phyloP scores from a whole-genome alignment of 2,888 invertebrate species.

The Cephus rjabovi region DNA sequence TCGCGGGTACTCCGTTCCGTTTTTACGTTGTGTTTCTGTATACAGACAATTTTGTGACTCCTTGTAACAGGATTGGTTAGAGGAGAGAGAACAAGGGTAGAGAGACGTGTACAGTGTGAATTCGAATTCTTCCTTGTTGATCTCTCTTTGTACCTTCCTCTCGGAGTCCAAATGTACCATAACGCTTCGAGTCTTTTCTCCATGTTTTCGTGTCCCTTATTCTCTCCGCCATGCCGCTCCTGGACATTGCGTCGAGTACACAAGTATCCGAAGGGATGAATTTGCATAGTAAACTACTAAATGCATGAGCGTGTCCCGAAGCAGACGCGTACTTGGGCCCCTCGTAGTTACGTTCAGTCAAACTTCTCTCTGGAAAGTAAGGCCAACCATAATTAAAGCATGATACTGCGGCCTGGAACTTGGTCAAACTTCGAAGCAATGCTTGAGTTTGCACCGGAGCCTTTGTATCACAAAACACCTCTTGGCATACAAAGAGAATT shows the following conservation, averaged over 20 bases:
- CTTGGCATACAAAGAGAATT: background rate
- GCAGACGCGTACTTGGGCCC: background rate
- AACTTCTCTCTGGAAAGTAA: slow-evolving; percentile 14
- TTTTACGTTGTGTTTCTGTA: background rate
- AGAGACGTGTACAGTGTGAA: too few relatives aligned
- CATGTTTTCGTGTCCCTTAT: background rate
- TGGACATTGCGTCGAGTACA: background rate
- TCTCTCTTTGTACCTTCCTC: background rate
- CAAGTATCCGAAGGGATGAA: background rate
- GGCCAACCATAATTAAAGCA: slow-evolving; percentile 15
- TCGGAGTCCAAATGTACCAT: background rate
- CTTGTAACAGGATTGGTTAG: too few relatives aligned
- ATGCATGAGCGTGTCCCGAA: background rate
- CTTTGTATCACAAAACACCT: background rate
- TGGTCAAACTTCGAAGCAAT: slow-evolving; percentile 17
- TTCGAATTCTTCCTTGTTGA: background rate
- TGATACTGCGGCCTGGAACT: slow-evolving; percentile 16
- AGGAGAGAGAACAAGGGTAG: too few relatives aligned
- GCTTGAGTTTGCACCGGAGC: background rate
- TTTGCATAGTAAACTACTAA: slow-evolving; percentile 3
- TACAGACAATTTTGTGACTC: too few relatives aligned
- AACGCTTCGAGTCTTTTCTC: background rate
- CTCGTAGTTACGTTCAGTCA: slow-evolving; percentile 1
- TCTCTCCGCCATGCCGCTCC: background rate
- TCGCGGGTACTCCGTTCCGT: background rate